Base-by-base conservation (phyloP, 2,888 invertebrate species). In the Pollenia amentaria region DNA sequence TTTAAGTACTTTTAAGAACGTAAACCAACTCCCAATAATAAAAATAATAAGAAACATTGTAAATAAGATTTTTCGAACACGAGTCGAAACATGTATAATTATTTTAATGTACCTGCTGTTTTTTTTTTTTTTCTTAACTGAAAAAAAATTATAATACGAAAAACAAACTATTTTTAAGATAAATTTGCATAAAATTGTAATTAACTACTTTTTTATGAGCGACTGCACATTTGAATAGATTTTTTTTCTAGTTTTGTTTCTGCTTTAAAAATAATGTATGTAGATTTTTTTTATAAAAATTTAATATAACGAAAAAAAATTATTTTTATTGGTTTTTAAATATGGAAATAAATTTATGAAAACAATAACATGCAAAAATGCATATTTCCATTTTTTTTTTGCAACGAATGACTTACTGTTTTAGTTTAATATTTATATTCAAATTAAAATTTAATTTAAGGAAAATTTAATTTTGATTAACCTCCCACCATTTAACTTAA, bases 181-280 rank as follows among this genome's bases (percentile, higher is more conserved):
- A 80, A 72, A 89, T 89, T 89, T 89, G 88, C 89, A 89, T 89
- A 89, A 89, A 89, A 89, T 88, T 89, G 83, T 85, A 89, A 89
- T 89, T 89, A 89, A 88, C 88, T 87, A 83, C 85, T 88, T 85
- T 86, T 88, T 88, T 88, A 89, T 89, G 88, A 88, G 87, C 88
- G 87, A 88, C 65, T 88, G 88, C 88, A 88, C 86, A 79, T 85
- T 79, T 77, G 75, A 72, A 77, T 82, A 82, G 42, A 57, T 69
- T 73, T 84, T 46, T 88, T 83, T 80, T 82, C 18, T 65, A 42
- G 4, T 18, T 51, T 70, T 18, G 9, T 40, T 64, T 83, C 70
- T 29, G 42, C 14, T 62, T 44, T 70, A 12, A 9, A n/a, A 42
- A 16, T n/a, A 53, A 57, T 42, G 38, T 60, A 44, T 29, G 29